A percentile compares a stretch with the other conserved stretches of the same genome.
Conservation (phyloP, 2,797 vertebrate species). For the Enteromius paludinosus region DNA sequence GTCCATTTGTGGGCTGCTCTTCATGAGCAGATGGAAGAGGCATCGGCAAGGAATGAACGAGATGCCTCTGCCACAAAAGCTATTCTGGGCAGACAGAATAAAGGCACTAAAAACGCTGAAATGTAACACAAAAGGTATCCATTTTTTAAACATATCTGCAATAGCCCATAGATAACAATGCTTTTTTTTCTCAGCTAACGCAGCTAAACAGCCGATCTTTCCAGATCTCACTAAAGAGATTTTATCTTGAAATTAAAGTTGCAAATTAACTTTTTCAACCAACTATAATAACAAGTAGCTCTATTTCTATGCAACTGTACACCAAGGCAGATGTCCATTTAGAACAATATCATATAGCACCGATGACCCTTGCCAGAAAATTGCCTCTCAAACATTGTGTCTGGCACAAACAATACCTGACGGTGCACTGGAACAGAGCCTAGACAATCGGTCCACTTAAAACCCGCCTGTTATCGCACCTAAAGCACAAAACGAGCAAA, state of each 20-base stretch:
- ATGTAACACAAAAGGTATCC: neutral
- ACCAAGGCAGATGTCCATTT: slow-evolving; percentile 9
- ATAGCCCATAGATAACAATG: neutral
- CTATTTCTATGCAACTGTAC: slow-evolving; percentile 34
- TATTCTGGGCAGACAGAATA: neutral
- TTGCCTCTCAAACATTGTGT: slow-evolving; percentile 34
- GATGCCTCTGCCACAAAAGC: neutral
- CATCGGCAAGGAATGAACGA: slow-evolving; percentile 12
- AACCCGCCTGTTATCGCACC: neutral
- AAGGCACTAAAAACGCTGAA: neutral
- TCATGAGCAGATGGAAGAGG: slow-evolving; percentile 19
- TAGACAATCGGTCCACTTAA: neutral
- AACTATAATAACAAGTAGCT: neutral
- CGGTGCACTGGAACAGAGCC: neutral
- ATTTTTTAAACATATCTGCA: neutral
- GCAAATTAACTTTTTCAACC: neutral
- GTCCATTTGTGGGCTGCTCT: slow-evolving; percentile 25
- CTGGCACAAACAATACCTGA: slow-evolving; percentile 37
- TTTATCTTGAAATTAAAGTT: neutral
- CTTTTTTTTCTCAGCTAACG: no score
- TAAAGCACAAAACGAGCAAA: neutral
- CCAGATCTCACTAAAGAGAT: neutral
- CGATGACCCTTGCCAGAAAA: slow-evolving; percentile 23
- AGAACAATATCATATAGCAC: slow-evolving; percentile 37
- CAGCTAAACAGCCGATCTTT: neutral